These are phyloP conservation scores for Notodonta dromedarius DNA, from an alignment of 2,888 invertebrate genomes.

Conservation along the genomic window DNA sequence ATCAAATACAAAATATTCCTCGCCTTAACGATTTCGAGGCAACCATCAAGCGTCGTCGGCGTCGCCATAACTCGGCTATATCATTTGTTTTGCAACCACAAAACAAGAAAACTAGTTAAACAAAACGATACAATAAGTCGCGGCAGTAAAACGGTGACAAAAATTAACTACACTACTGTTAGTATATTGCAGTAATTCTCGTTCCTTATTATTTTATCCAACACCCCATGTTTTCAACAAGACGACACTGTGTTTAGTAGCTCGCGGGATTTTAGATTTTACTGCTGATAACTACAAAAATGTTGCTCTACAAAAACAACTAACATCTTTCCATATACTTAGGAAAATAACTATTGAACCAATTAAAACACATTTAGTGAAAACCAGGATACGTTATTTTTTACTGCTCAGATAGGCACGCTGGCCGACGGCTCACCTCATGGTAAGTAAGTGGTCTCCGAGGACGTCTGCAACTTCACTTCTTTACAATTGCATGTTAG, in stretches of 20 bases:
- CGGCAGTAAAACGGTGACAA: slow-evolving; percentile 54
- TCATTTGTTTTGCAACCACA: slow-evolving; percentile 27
- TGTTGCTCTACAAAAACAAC: too few species aligned
- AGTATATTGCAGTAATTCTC: slow-evolving; percentile 20
- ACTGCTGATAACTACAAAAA: too few species aligned
- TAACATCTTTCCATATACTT: too few species aligned
- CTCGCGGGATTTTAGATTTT: slow-evolving; percentile 4
- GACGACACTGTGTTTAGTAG: slow-evolving; percentile 21
- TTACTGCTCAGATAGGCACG: too few species aligned
- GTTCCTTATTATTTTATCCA: slow-evolving; percentile 37
- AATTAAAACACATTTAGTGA: too few species aligned
- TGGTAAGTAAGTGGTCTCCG: too few species aligned
- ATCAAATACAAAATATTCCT: not conserved
- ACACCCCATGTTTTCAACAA: slow-evolving; percentile 34
- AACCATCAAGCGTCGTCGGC: not conserved
- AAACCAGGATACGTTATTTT: too few species aligned
- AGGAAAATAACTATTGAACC: too few species aligned
- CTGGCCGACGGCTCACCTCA: too few species aligned
- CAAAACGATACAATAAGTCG: slow-evolving; percentile 78
- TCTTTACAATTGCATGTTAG: too few species aligned
- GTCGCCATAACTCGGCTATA: slow-evolving; percentile 15
- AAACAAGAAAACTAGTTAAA: slow-evolving; percentile 64
- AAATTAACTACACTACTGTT: slow-evolving; percentile 50
- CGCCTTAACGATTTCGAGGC: not conserved
- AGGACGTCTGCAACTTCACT: too few species aligned